Evolutionary conservation across 1,140 invertebrate species (phyloP), one percentile per base, ranked within the genome.

Genomic region (Fopius arisanus): DNA sequence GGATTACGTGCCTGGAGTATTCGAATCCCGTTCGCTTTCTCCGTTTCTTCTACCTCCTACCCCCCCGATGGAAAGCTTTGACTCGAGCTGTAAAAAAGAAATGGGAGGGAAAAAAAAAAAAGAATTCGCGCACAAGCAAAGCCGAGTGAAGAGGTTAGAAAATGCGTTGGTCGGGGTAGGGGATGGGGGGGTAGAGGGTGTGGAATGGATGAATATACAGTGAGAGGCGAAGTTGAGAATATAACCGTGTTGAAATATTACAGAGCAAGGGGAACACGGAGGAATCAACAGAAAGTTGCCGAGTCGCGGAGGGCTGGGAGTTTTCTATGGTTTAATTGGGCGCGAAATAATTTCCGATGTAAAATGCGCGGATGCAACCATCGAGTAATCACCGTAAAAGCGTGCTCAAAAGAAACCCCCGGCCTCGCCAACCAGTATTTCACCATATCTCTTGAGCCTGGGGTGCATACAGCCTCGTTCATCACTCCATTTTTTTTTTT

Each of bases 281-380:
- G 29, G 51, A 41, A 67, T 69, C 26, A 33, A 43, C 23, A 69
- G 51, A 75, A 51, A 63, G 40, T 65, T 71, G 76, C 51, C 43
- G 70, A 71, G 67, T 73, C 74, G 67, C 77, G 80, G 80, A 80
- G 78, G 81, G 78, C 80, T 78, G 81, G 33, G 79, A 81, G 80
- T 85, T 85, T 84, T 83, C 82, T 83, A 83, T 83, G 83, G 85
- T 84, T 87, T 87, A 88, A 88, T 87, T 88, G 87, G 84, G 84
- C 84, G 84, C 81, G 82, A 87, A 88, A 88, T 87, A 79, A 88
- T 88, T 87, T 87, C 86, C 85, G 82, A 87, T 87, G 86, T 82
- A 65, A 59, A 83, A 82, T 83, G 84, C 82, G 82, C 84, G 80
- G 82, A 84, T 80, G 82, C 80, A 82, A 81, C 76, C 79, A 80